Evolutionary conservation across 2,797 vertebrate species (phyloP).

Genomic region (Manis pentadactyla): DNA sequence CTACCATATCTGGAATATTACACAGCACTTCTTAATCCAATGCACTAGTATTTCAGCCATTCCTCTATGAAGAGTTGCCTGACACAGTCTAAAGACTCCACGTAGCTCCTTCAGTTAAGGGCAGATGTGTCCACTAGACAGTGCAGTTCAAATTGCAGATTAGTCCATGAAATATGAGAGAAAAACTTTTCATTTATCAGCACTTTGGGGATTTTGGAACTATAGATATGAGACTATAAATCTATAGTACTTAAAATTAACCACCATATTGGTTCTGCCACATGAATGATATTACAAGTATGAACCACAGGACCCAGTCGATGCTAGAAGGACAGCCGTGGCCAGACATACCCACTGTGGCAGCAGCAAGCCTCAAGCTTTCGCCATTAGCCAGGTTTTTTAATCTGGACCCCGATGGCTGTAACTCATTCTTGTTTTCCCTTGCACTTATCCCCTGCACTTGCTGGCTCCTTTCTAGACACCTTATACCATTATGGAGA

Average conservation of each 20-base stretch:
- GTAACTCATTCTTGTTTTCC: background rate
- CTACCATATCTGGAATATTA: background rate
- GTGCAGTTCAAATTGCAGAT: background rate
- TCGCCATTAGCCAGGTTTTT: background rate
- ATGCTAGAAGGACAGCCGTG: background rate
- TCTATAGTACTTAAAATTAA: background rate
- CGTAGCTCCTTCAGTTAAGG: background rate
- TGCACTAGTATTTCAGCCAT: background rate
- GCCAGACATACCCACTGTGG: too few relatives aligned
- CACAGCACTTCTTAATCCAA: background rate
- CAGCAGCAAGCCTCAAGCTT: background rate
- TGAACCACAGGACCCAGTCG: background rate
- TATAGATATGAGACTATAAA: background rate
- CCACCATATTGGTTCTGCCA: background rate
- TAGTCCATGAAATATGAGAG: background rate
- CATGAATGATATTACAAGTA: background rate
- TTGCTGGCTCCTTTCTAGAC: slow-evolving; percentile 10
- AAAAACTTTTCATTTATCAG: background rate
- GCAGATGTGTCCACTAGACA: background rate
- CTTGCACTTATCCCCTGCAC: background rate
- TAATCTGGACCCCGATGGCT: background rate
- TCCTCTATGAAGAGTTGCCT: background rate
- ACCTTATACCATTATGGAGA: background rate
- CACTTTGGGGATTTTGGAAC: background rate
- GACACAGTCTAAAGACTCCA: background rate